Evolutionary conservation across 92 coral and sea anemone species (phyloP).

Genomic region (Umimayanthus chanpuru): DNA sequence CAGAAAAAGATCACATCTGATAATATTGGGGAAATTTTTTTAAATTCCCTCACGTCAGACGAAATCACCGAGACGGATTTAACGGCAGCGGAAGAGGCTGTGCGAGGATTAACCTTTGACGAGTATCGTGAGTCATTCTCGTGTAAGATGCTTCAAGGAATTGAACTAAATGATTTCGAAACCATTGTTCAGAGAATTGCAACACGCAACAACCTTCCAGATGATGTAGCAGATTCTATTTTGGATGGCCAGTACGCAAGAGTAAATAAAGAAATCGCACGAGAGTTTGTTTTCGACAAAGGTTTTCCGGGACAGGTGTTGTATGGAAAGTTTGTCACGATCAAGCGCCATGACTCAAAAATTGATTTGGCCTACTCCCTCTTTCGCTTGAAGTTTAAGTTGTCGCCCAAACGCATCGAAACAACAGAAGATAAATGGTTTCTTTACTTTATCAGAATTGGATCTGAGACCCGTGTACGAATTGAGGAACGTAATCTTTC

Average conservation of each 20-base stretch:
- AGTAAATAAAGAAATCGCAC: conserved; percentile 17
- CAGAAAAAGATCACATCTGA: neutral
- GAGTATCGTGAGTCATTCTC: conserved; percentile 37
- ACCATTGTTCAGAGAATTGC: conserved; percentile 35
- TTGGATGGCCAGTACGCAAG: conserved; percentile 43
- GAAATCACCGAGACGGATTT: conserved; percentile 41
- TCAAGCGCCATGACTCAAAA: conserved; percentile 43
- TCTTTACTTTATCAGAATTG: neutral
- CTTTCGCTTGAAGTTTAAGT: conserved; percentile 54
- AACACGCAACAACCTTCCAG: conserved; percentile 38
- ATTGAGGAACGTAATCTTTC: conserved; percentile 44
- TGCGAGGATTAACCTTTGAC: conserved; percentile 51
- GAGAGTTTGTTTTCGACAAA: conserved; percentile 44
- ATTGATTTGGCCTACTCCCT: conserved; percentile 61
- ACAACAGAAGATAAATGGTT: conserved; percentile 11
- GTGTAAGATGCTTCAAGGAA: conserved; percentile 46
- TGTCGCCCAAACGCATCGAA: conserved; percentile 47
- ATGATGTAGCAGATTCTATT: neutral
- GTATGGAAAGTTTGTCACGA: conserved; percentile 38
- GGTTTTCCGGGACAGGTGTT: conserved; percentile 42
- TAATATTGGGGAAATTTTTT: conserved; percentile 11
- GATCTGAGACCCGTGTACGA: conserved; percentile 19
- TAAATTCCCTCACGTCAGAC: conserved; percentile 17
- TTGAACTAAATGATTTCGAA: conserved; percentile 42
- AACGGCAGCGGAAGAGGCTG: conserved; percentile 27